phyloP scores from a whole-genome alignment of 2,113 vertebrate species.

The Phyllostomus discolor region DNA sequence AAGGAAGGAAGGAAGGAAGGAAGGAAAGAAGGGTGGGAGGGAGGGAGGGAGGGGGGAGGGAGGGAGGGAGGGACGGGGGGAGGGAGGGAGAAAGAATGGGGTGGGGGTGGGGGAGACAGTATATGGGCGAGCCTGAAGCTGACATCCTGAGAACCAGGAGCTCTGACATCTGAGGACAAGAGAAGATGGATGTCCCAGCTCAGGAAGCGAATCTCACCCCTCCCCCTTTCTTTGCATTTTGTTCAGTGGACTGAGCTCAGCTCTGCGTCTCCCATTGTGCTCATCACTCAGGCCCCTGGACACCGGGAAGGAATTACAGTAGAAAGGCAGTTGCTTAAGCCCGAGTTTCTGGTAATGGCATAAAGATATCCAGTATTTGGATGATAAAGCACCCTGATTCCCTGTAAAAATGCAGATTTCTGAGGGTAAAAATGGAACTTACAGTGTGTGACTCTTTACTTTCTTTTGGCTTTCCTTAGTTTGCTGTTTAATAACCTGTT shows the following conservation, averaged over 20 bases:
- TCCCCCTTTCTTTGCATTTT: not conserved
- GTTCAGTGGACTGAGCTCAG: not conserved
- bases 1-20: accelerated
- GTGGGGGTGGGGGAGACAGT: too few species aligned
- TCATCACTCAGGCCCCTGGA: not conserved
- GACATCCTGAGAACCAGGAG: not conserved
- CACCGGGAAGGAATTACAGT: not conserved
- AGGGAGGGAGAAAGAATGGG: not conserved
- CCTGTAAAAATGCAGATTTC: not conserved
- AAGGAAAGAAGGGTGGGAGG: accelerated
- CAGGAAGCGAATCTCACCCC: not conserved
- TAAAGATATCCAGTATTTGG: not conserved
- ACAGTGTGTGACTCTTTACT: not conserved
- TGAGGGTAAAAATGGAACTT: not conserved
- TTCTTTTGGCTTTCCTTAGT: not conserved
- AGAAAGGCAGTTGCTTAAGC: not conserved
- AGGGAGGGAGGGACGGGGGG: accelerated
- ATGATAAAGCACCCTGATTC: not conserved
- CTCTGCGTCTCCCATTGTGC: accelerated
- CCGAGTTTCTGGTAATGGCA: not conserved
- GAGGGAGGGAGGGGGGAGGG: not conserved
- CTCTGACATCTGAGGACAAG: not conserved
- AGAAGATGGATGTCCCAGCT: not conserved
- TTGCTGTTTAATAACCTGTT: not conserved
- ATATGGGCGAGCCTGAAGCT: not conserved